Evolutionary conservation across 1,140 invertebrate species (phyloP).

Genomic region (Rhynchophorus ferrugineus): DNA sequence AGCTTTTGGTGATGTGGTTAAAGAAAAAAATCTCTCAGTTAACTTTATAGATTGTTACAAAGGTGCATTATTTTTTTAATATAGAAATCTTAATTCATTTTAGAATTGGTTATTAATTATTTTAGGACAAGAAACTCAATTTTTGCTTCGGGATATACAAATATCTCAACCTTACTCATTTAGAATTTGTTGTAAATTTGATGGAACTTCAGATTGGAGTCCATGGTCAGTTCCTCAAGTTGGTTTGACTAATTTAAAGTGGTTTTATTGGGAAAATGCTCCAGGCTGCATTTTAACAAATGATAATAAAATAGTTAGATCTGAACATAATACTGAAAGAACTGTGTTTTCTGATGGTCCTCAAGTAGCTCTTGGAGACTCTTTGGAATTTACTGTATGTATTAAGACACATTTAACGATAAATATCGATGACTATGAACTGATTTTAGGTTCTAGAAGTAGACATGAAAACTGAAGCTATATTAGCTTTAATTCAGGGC

Average conservation of each 20-base stretch:
- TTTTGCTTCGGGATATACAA: slow-evolving; percentile 28
- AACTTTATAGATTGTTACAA: slow-evolving; percentile 31
- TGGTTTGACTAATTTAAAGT: slow-evolving; percentile 23
- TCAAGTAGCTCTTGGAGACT: slow-evolving; percentile 27
- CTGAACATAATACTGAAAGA: slow-evolving; percentile 4
- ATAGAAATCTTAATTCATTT: neutral
- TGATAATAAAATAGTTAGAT: slow-evolving; percentile 28
- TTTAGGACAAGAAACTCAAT: slow-evolving; percentile 30
- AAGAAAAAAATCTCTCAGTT: slow-evolving; percentile 21
- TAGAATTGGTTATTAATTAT: neutral
- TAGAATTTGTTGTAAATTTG: slow-evolving; percentile 34
- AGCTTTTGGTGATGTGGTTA: slow-evolving; percentile 27
- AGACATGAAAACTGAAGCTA: slow-evolving; percentile 21
- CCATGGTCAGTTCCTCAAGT: slow-evolving; percentile 33
- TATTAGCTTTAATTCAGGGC: slow-evolving; percentile 21
- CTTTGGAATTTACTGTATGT: slow-evolving; percentile 34
- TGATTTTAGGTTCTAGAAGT: slow-evolving; percentile 32
- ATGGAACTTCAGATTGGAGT: slow-evolving; percentile 30
- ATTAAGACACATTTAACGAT: neutral
- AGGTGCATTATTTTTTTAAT: slow-evolving; percentile 10
- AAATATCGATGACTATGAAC: neutral
- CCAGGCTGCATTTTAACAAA: slow-evolving; percentile 24
- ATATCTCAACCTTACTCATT: slow-evolving; percentile 31
- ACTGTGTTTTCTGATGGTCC: slow-evolving; percentile 28
- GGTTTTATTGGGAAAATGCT: slow-evolving; percentile 27